phyloP scores from a whole-genome alignment of 2,888 invertebrate genomes.

The Cantharis rustica region DNA sequence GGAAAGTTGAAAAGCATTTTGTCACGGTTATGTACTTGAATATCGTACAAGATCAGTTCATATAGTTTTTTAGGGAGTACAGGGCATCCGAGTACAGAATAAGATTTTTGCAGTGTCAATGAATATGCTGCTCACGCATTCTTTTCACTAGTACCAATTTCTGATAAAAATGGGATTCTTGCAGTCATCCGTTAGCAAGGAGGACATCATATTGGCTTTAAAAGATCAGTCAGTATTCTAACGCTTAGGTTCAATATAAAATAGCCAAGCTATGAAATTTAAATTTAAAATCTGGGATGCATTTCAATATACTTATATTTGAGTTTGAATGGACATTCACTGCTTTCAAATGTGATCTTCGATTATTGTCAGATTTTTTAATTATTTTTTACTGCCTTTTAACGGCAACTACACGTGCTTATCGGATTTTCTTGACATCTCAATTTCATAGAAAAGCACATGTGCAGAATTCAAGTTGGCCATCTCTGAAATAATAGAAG shows the following conservation, averaged over 20 bases:
- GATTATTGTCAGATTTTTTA: background rate
- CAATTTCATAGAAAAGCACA: background rate
- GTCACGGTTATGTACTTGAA: conserved; percentile 27
- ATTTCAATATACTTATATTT: conserved; percentile 26
- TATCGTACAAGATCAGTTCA: conserved; percentile 22
- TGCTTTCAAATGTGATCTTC: conserved; percentile 10
- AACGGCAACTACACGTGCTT: background rate
- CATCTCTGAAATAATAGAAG: background rate
- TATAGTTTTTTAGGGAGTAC: conserved; percentile 26
- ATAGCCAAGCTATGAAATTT: conserved; percentile 31
- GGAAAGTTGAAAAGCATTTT: conserved; percentile 11
- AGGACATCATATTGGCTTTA: conserved; percentile 35
- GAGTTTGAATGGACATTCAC: conserved; percentile 24
- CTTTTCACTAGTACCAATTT: conserved; percentile 37
- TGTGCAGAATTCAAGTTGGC: background rate
- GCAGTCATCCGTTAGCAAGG: conserved; percentile 39
- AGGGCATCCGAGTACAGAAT: conserved; percentile 9
- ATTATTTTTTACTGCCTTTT: background rate
- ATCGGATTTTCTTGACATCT: background rate
- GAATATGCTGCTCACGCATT: conserved; percentile 37
- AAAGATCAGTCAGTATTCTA: conserved; percentile 35
- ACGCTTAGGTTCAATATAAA: conserved; percentile 32
- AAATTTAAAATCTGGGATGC: conserved; percentile 33
- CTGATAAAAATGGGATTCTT: conserved; percentile 38
- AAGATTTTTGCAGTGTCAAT: conserved; percentile 13